A percentile compares a stretch with the other conserved stretches of the same genome.
Evolutionary conservation across 2,113 vertebrate species (phyloP).

Genomic region (Lophotis ruficrista): DNA sequence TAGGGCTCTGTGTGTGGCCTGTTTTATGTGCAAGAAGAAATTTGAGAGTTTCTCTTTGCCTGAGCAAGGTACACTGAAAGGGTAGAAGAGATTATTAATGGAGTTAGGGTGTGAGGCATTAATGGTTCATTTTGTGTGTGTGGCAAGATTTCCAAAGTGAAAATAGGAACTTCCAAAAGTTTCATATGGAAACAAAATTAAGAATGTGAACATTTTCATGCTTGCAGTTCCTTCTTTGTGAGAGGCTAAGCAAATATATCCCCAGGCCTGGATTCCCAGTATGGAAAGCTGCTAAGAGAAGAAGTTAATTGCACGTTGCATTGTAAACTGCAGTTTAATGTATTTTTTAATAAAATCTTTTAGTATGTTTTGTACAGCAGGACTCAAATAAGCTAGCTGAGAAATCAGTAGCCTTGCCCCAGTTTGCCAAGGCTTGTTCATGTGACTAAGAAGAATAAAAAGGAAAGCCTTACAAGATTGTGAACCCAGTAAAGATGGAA

Average conservation of each 20-base stretch:
- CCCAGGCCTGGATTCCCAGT: background rate
- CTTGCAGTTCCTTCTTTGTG: background rate
- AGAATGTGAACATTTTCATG: background rate
- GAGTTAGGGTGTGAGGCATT: background rate
- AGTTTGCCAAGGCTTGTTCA: background rate
- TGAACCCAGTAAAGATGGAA: background rate
- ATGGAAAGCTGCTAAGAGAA: background rate
- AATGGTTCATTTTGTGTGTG: background rate
- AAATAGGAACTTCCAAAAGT: background rate
- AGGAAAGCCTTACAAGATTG: background rate
- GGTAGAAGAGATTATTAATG: background rate
- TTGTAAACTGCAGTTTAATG: background rate
- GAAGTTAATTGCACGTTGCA: background rate
- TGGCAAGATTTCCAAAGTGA: background rate
- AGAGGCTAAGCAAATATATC: background rate
- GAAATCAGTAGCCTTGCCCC: background rate
- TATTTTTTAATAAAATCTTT: background rate
- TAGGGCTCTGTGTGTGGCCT: background rate
- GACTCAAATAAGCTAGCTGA: fast-evolving
- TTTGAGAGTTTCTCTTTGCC: background rate
- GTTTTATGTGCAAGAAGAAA: background rate
- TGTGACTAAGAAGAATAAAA: background rate
- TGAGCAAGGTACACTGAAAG: background rate
- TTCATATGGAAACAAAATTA: background rate
- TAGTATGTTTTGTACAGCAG: background rate